These are phyloP conservation scores for Carcharodon carcharias DNA, from an alignment of 2,797 vertebrate species.

Conservation along the genomic window DNA sequence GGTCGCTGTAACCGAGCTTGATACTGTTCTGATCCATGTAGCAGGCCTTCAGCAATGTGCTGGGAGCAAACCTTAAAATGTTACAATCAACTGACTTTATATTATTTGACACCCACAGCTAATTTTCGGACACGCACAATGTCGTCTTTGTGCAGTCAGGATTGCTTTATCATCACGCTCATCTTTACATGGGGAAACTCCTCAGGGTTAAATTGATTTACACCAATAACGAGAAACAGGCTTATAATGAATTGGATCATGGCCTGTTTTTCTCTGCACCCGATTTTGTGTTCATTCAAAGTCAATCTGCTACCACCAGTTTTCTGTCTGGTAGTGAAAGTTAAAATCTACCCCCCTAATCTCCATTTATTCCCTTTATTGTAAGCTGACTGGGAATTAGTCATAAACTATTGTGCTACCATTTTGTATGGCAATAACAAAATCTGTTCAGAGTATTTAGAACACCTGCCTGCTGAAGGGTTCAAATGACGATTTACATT, in stretches of 20 bases:
- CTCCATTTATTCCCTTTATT: background rate
- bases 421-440: conserved; percentile 7
- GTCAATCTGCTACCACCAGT: background rate
- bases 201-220: background rate
- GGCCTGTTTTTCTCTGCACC: background rate
- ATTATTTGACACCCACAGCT: background rate
- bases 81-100: background rate
- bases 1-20: background rate
- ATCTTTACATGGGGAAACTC: background rate
- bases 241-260: background rate
- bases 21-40: background rate
- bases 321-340: background rate
- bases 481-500: background rate
- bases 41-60: background rate
- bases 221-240: background rate
- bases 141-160: background rate
- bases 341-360: background rate
- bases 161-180: background rate
- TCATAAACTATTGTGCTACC: background rate
- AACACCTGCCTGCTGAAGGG: conserved; percentile 19
- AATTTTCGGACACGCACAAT: background rate
- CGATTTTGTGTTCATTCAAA: background rate
- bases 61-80: background rate
- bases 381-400: background rate
- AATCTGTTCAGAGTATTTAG: background rate